These are phyloP conservation scores for Myopa testacea DNA, from an alignment of 2,888 invertebrate species.

Conservation along the genomic window DNA sequence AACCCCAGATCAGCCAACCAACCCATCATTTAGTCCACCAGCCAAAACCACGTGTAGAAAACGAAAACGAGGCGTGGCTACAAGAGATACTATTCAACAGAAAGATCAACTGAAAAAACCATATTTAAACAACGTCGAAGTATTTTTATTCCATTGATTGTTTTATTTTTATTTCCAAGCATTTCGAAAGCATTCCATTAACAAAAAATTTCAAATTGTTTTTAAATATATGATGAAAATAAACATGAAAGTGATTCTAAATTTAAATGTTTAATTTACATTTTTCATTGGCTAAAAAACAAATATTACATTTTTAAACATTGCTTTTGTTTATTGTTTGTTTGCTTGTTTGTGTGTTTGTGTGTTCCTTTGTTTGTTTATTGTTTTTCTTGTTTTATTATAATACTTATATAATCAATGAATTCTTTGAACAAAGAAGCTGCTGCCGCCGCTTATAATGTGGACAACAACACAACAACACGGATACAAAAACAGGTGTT, in stretches of 20 bases:
- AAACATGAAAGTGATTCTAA: constrained; percentile 37
- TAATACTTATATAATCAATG: neutral
- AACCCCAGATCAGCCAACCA: neutral
- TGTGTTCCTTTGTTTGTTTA: constrained; percentile 23
- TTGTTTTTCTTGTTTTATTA: constrained; percentile 6
- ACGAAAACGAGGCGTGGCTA: neutral
- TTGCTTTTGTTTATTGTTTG: constrained; percentile 38
- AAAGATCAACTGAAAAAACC: neutral
- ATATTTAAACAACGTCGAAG: constrained; percentile 27
- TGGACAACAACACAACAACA: neutral
- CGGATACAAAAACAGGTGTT: neutral
- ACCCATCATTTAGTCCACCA: neutral
- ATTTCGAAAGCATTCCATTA: constrained; percentile 31
- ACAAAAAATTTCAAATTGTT: constrained; percentile 37
- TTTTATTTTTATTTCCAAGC: constrained; percentile 38
- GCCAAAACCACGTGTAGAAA: neutral
- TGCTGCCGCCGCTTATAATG: neutral
- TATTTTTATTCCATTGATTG: constrained; percentile 33
- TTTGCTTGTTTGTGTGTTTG: neutral
- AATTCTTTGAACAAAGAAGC: neutral
- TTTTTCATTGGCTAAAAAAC: constrained; percentile 27
- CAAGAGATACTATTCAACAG: neutral
- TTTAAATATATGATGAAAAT: constrained; percentile 32
- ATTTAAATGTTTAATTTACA: constrained; percentile 26
- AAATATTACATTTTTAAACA: constrained; percentile 29